Base-by-base conservation (phyloP, 2,797 vertebrate species). In the Tapirus indicus region DNA sequence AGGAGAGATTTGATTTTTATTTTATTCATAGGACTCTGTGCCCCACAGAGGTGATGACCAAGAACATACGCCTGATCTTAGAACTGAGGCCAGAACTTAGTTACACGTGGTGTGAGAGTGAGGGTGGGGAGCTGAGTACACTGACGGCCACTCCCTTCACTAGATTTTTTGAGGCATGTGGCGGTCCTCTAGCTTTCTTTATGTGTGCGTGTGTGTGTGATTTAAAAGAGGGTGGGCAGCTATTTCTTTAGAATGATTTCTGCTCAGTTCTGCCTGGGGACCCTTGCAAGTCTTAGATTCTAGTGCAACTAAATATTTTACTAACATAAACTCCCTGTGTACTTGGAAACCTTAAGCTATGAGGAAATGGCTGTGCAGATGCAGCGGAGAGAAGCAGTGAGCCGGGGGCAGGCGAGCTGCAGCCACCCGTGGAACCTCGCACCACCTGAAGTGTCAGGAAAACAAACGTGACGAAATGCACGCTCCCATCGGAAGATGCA, bases 391-490 rank as follows among this genome's bases (percentile, higher is more conserved):
- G 75, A 80, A 92, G 72, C 44, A 74, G 38, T 27, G 71, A 80
- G 79, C 79, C 21, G 1, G 74, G 38, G 58, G 64, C 49, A 20
- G 68, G 71, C 8, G 21, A 96, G 44, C 66, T 56, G 47, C 38
- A 35, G 41, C 56, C 21, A 56, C 32, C 66, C 25, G 18, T 58
- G 41, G 69, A 82, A 69, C 6, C 38, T 74, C 2, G 11, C 2
- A 49, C 47, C 56, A 83, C 82, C 90, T 87, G 72, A 95, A 35
- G 35, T 91, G 58, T 93, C 94, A 87, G 38, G 66, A 92, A 97
- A 96, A 96, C 69, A 75, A 84, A 93, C 72, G 54, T 0, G 13
- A 80, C 25, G 58, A 78, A 90, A 72, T 5, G 0, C 47, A 29
- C 0, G 41, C 32, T 96, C 79, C 68, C 44, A 29, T 21, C 69